Percentiles rank a stretch among this genome's conserved stretches.
phyloP scores from a whole-genome alignment of 2,113 vertebrate species.

The Tylochromis polylepis region DNA sequence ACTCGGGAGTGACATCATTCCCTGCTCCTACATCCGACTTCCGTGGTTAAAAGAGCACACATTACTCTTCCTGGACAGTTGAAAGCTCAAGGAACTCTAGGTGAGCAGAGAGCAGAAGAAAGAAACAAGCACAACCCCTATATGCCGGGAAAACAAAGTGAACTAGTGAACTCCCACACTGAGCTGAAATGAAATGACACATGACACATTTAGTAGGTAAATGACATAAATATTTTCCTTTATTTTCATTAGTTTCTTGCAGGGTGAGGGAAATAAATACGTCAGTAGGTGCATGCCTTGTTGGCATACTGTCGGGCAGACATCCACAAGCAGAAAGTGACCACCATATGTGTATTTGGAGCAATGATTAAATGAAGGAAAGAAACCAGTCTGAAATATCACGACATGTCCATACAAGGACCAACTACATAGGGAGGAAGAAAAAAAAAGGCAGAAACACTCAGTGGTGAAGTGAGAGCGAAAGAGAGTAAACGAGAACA shows the following conservation, averaged over 20 bases:
- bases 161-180: background rate
- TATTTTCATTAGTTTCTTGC: background rate
- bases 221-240: background rate
- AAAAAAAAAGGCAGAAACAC: background rate
- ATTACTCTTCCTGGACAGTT: background rate
- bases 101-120: background rate
- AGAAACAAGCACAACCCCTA: background rate
- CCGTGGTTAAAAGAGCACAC: background rate
- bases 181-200: background rate
- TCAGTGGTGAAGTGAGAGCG: background rate
- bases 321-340: background rate
- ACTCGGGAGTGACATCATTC: background rate
- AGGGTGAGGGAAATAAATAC: background rate
- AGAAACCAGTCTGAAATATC: background rate
- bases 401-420: background rate
- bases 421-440: background rate
- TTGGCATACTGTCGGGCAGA: background rate
- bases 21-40: background rate
- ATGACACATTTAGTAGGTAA: background rate
- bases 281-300: background rate
- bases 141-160: background rate
- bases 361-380: conserved; percentile 13
- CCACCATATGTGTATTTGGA: background rate
- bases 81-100: background rate
- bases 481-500: background rate